Percentiles rank a stretch among this genome's conserved stretches.
Conservation (phyloP, 2,113 vertebrate species). For the Anoura caudifer region DNA sequence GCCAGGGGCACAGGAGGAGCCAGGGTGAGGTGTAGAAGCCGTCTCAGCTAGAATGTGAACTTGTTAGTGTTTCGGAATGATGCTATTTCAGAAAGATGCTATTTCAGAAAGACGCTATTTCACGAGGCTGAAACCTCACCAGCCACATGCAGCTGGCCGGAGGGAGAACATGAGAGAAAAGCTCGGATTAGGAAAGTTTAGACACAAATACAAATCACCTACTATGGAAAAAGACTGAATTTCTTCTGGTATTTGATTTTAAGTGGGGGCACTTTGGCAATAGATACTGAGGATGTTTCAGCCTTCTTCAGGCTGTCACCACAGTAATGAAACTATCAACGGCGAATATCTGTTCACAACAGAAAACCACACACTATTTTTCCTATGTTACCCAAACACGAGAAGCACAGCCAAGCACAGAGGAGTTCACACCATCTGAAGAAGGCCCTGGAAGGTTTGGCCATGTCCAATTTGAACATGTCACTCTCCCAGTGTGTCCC, state of each 20-base stretch:
- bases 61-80: not conserved
- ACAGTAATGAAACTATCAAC: not conserved
- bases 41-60: not conserved
- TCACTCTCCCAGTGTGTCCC: accelerated
- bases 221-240: not conserved
- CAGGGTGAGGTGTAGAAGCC: too few species aligned
- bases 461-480: not conserved
- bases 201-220: not conserved
- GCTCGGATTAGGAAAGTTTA: not conserved
- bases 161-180: not conserved
- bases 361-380: not conserved
- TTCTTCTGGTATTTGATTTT: not conserved
- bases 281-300: not conserved
- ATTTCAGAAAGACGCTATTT: not conserved
- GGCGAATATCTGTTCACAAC: not conserved
- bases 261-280: not conserved
- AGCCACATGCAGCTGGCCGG: not conserved
- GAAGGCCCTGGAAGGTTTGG: not conserved
- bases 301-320: not conserved
- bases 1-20: not conserved
- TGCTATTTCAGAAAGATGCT: too few species aligned
- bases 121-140: not conserved
- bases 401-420: not conserved
- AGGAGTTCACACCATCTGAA: not conserved
- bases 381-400: not conserved